Percentiles rank a stretch among this genome's conserved stretches.
Conservation (phyloP, 1,140 invertebrate genomes). For the Macrosteles quadrilineatus region DNA sequence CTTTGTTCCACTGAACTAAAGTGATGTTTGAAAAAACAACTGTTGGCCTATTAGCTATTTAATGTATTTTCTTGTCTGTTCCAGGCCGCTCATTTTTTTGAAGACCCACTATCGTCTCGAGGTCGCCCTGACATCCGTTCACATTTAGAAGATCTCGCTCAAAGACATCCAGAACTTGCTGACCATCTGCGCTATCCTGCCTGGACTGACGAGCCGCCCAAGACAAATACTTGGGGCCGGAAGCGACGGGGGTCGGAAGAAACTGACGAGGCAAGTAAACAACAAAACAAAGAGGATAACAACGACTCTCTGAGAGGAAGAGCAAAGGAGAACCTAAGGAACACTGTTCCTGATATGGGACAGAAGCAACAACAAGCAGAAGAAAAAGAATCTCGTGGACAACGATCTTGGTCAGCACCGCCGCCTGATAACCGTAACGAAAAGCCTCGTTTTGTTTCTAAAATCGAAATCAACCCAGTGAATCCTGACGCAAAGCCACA, state of each 20-base stretch:
- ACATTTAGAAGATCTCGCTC: conserved; percentile 59
- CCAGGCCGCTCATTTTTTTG: conserved; percentile 67
- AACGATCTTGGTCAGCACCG: conserved; percentile 70
- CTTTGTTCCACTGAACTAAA: no score
- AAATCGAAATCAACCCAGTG: conserved; percentile 58
- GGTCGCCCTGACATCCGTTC: conserved; percentile 55
- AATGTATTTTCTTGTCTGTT: conserved; percentile 40
- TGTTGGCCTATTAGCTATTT: no score
- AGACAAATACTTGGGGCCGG: conserved; percentile 22
- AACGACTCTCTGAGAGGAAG: not conserved
- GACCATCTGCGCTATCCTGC: conserved; percentile 55
- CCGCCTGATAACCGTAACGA: conserved; percentile 53
- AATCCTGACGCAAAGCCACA: conserved; percentile 36
- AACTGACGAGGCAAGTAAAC: conserved; percentile 21
- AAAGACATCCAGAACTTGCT: conserved; percentile 62
- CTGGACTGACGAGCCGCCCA: conserved; percentile 46
- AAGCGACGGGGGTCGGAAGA: conserved; percentile 12
- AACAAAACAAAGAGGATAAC: conserved; percentile 36
- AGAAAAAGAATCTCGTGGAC: conserved; percentile 53
- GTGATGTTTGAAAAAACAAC: no score
- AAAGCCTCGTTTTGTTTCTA: conserved; percentile 54
- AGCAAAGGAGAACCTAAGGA: conserved; percentile 55
- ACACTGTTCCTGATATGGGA: conserved; percentile 71
- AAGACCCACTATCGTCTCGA: conserved; percentile 56
- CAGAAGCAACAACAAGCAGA: conserved; percentile 48